Conservation (phyloP, 2,888 invertebrate species). For the Sturmia bella region DNA sequence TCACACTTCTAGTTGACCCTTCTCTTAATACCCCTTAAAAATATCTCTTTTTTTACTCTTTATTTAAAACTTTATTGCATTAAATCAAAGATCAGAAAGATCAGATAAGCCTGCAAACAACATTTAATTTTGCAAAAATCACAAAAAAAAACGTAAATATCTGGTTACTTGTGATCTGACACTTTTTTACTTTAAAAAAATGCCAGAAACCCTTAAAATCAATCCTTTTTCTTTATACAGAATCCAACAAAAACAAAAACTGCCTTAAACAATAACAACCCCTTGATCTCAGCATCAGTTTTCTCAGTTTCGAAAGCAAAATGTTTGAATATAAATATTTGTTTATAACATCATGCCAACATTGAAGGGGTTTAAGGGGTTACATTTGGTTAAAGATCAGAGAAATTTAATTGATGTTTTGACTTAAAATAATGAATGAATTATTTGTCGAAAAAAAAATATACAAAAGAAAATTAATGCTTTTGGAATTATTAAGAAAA, state of each 20-base stretch:
- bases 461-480: slow-evolving; percentile 9
- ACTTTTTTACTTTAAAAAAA: slow-evolving; percentile 11
- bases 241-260: slow-evolving; percentile 19
- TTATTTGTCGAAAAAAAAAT: background rate
- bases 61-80: too few species aligned
- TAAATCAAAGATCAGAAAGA: background rate
- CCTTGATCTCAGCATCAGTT: slow-evolving; percentile 57
- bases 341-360: slow-evolving; percentile 28
- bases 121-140: slow-evolving; percentile 22
- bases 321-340: slow-evolving; percentile 31
- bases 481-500: background rate
- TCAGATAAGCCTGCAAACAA: background rate
- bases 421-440: slow-evolving; percentile 43
- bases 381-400: slow-evolving; percentile 60
- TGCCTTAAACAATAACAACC: slow-evolving; percentile 34
- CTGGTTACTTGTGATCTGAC: slow-evolving; percentile 11
- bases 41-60: too few species aligned
- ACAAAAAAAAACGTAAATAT: background rate
- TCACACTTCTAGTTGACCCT: background rate
- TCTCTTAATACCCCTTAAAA: too few species aligned
- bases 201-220: slow-evolving; percentile 20
- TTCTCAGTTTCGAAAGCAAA: slow-evolving; percentile 1
- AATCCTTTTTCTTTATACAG: slow-evolving; percentile 44
- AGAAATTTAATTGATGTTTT: slow-evolving; percentile 38
- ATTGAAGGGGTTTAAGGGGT: slow-evolving; percentile 22